Evolutionary conservation across 2,888 invertebrate genomes (phyloP), one percentile per base, ranked within the genome.

Genomic region (Agrotis ipsilon): DNA sequence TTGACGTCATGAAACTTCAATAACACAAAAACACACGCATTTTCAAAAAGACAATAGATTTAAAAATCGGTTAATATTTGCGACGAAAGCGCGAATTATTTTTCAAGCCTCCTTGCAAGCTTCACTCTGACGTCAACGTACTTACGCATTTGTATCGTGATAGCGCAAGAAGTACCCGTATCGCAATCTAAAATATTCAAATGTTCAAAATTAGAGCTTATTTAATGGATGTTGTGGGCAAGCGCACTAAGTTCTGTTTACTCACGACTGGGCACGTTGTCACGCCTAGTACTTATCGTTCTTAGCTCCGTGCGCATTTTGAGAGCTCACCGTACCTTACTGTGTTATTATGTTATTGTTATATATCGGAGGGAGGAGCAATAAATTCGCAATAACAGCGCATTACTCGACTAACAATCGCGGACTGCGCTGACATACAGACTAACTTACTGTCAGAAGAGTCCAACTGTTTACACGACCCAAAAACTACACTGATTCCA

Each of bases 121-220:
- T 75, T 82, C 82, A 82, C 79, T 88, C 84, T 79, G 80, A 82
- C 60, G 76, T 80, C 82, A 88, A 85, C 82, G 84, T 95, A 96
- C 96, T 96, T 94, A 96, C 96, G 91, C 95, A 96, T 95, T 90
- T 95, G 94, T 90, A 96, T 95, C 80, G 96, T 96, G 93, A 96
- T 95, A 92, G 94, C 93, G 90, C 96, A 96, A 93, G 95, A 93
- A 69, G 95, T 95, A 91, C 96, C 94, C 90, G 96, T 94, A 95
- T 95, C 94, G 91, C 93, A 94, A 93, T 94, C 95, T 96, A 96
- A 92, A 96, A 95, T 92, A 88, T 92, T 92, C 85, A 92, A 94
- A 94, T 84, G 77, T 83, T 88, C 85, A 86, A 78, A 87, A 88
- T 93, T 91, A 92, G 86, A 87, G 68, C 74, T 84, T 75, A 86